Base-by-base conservation (phyloP, 2,888 invertebrate genomes). In the Leistus spinibarbis region DNA sequence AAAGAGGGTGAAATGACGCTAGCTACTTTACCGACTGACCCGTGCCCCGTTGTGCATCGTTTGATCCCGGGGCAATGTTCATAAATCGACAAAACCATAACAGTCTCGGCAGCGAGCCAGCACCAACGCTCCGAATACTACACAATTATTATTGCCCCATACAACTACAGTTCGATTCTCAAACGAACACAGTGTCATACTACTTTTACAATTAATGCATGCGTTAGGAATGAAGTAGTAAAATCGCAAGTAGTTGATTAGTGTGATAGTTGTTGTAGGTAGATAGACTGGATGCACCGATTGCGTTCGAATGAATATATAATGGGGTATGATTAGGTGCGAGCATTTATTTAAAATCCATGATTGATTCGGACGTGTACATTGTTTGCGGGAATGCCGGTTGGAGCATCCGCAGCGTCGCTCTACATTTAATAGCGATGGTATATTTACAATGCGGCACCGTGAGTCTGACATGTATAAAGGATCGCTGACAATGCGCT, bases 1-100 rank as follows among this genome's bases (percentile, higher is more conserved):
- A 64, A 67, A 62, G 53, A 57, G 62, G 23, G 27, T 7, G 54
- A 17, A 64, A 53, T 20, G 62, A 16, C 4, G 27, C 23, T 64
- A 16, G 17, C 27, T 24, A 23, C 27, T 13, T 23, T 24, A 24
- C 64, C 27, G 77, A 78, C 77, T 79, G 79, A 79, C 79, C 79
- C 79, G 66, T 70, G 76, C 66, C 54, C 65, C 71, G 77, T 77
- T 78, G 78, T 80, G 79, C 78, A 81, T 78, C 80, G 82, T 81
- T 82, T 80, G 80, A 82, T 80, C 82, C 79, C 80, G 77, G 77
- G 54, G 62, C 64, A 54, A 64, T 54, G 23, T 78, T 79, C 80
- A 80, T 82, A 82, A 82, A 82, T 82, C 79, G 78, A 76, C 76
- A 76, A 78, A 79, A 78, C 80, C 79, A 80, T 79, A 81, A 80